phyloP scores from a whole-genome alignment of 2,797 vertebrate species.

The Sitta carolinensis region DNA sequence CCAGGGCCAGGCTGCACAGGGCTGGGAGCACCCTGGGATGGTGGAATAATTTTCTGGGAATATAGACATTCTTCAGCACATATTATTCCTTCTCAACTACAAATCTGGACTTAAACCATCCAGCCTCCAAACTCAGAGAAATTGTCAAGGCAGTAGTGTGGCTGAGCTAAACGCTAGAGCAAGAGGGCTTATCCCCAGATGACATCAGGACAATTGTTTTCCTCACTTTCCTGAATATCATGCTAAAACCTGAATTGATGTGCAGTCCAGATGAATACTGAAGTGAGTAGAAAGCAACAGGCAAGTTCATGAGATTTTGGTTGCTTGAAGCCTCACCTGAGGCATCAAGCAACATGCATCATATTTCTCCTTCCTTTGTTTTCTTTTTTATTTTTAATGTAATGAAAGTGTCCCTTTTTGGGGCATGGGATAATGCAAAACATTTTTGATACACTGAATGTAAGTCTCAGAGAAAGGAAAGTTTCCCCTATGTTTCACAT shows the following conservation, averaged over 20 bases:
- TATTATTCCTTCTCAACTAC: accelerated
- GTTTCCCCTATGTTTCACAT: slow-evolving; percentile 14
- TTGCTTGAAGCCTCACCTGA: neutral
- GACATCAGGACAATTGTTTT: neutral
- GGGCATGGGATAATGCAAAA: neutral
- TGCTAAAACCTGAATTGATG: neutral
- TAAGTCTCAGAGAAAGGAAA: neutral
- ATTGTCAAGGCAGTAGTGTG: neutral
- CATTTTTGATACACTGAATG: neutral
- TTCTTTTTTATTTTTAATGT: neutral
- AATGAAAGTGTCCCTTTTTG: neutral
- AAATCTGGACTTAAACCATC: neutral
- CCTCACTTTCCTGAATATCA: neutral
- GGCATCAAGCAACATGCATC: neutral
- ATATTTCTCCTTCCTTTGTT: neutral
- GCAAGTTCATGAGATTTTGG: neutral
- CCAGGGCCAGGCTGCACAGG: accelerated
- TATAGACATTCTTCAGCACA: neutral
- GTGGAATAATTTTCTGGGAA: neutral
- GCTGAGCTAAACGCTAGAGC: neutral
- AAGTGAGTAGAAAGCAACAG: neutral
- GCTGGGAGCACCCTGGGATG: accelerated
- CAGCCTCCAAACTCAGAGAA: neutral
- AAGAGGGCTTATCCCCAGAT: neutral
- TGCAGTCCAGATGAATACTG: neutral